These are phyloP conservation scores for Monopis laevigella DNA, from an alignment of 2,888 invertebrate species.

Conservation along the genomic window DNA sequence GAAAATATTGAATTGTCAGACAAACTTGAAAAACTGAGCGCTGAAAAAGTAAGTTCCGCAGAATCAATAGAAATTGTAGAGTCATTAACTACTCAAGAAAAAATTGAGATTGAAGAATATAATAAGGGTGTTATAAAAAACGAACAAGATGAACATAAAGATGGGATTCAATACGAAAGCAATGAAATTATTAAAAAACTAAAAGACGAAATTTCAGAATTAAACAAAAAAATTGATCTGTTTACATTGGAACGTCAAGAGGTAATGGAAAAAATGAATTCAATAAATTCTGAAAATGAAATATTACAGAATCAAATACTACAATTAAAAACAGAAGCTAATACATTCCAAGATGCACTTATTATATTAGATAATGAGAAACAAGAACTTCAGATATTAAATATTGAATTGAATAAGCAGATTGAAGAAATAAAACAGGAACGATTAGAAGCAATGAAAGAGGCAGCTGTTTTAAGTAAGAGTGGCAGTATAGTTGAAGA, in stretches of 20 bases:
- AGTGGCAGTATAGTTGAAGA: constrained; percentile 37
- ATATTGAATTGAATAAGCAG: constrained; percentile 44
- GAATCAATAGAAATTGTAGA: constrained; percentile 82
- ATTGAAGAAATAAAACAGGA: constrained; percentile 52
- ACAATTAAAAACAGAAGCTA: constrained; percentile 60
- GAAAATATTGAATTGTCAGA: constrained; percentile 80
- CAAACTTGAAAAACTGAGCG: constrained; percentile 76
- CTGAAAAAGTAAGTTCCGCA: constrained; percentile 77
- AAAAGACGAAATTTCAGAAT: constrained; percentile 71
- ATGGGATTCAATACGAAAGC: constrained; percentile 36
- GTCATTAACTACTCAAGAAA: constrained; percentile 74
- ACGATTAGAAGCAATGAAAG: constrained; percentile 48
- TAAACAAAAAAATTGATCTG: constrained; percentile 73
- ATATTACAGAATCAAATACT: constrained; percentile 56
- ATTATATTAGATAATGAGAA: constrained; percentile 55
- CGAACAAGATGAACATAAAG: constrained; percentile 21
- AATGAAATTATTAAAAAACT: constrained; percentile 66
- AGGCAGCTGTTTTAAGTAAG: constrained; percentile 44
- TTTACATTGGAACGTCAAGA: constrained; percentile 75
- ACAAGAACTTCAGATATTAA: constrained; percentile 36
- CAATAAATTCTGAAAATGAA: constrained; percentile 69
- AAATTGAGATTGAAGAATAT: constrained; percentile 74
- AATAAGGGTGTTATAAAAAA: constrained; percentile 60
- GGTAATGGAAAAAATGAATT: constrained; percentile 74
- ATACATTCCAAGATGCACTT: constrained; percentile 46